phyloP scores from a whole-genome alignment of 2,797 vertebrate genomes.

The Parambassis ranga region DNA sequence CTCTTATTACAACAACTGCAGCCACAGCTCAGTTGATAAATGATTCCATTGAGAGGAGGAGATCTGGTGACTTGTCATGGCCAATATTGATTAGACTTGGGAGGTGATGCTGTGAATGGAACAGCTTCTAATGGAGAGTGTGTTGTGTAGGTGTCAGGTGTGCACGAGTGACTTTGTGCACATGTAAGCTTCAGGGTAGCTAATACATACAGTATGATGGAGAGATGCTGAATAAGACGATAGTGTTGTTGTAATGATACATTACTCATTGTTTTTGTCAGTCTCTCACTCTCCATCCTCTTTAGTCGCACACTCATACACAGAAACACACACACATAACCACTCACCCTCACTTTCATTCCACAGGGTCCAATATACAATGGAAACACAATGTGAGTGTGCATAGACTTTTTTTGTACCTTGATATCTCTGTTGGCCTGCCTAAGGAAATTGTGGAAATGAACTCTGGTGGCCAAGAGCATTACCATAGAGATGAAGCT shows the following conservation, averaged over 20 bases:
- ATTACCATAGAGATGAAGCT: slow-evolving; percentile 66
- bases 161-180: background rate
- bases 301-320: background rate
- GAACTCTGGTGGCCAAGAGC: slow-evolving; percentile 37
- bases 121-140: slow-evolving; percentile 30
- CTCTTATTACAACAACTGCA: slow-evolving; percentile 55
- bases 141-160: slow-evolving; percentile 10
- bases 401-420: slow-evolving; percentile 6
- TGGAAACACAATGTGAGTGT: slow-evolving; percentile 33
- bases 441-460: slow-evolving; percentile 55
- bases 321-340: background rate
- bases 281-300: background rate
- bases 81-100: slow-evolving; percentile 56
- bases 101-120: slow-evolving; percentile 53
- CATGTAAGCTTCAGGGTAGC: background rate
- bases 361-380: slow-evolving; percentile 19
- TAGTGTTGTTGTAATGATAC: slow-evolving; percentile 24
- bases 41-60: slow-evolving; percentile 49
- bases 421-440: slow-evolving; percentile 50
- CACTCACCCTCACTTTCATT: slow-evolving; percentile 25
- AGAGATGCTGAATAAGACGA: slow-evolving; percentile 8
- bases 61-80: slow-evolving; percentile 64
- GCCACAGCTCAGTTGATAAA: slow-evolving; percentile 49
- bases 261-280: slow-evolving; percentile 34
- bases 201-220: background rate